phyloP scores from a whole-genome alignment of 2,113 vertebrate species.

The Eubucco bourcierii region DNA sequence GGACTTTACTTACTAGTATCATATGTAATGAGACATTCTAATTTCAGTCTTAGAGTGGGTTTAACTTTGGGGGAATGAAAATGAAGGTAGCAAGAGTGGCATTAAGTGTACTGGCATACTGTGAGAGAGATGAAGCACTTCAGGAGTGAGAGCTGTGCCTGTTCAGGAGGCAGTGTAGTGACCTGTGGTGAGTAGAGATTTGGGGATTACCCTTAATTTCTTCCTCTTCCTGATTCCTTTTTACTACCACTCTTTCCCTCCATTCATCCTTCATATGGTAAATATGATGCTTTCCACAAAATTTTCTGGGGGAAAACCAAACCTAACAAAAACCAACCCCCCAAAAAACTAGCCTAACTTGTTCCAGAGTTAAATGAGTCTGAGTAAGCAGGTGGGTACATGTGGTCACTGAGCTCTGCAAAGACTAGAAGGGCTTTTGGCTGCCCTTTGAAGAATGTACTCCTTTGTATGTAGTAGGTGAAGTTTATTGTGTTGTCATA shows the following conservation, averaged over 20 bases:
- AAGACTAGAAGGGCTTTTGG: neutral
- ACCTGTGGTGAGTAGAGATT: conserved; percentile 21
- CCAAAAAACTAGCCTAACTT: neutral
- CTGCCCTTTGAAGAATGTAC: neutral
- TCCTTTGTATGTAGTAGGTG: neutral
- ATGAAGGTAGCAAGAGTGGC: neutral
- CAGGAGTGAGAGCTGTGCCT: neutral
- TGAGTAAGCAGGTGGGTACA: neutral
- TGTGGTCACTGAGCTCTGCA: neutral
- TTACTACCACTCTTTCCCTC: neutral
- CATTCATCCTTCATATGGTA: neutral
- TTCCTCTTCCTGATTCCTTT: neutral
- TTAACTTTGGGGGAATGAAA: neutral
- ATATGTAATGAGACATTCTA: neutral
- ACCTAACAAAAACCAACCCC: too few species aligned
- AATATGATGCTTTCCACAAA: neutral
- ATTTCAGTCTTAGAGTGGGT: neutral
- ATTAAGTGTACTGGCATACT: neutral
- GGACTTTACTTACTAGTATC: neutral
- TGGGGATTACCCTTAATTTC: neutral
- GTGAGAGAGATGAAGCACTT: neutral
- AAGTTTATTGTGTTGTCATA: neutral
- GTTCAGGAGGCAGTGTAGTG: neutral
- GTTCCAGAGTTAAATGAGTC: neutral
- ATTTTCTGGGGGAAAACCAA: neutral